Conservation (phyloP, 2,113 vertebrate species). For the Parus major region DNA sequence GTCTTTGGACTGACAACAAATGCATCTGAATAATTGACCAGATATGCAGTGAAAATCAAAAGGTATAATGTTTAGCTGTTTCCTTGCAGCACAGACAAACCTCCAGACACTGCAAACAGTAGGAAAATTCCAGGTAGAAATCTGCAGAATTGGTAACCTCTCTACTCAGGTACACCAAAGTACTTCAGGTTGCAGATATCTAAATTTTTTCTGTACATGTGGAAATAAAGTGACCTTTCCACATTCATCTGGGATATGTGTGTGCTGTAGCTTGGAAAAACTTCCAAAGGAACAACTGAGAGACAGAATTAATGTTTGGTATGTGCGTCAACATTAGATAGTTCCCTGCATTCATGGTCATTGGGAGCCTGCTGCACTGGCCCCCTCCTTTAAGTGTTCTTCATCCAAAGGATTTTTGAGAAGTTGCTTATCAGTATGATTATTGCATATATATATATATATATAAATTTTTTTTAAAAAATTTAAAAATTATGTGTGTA, state of each 20-base stretch:
- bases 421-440: neutral
- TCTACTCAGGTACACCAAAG: neutral
- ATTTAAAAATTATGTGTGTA: too few relatives aligned
- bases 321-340: fast-evolving
- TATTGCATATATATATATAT: neutral
- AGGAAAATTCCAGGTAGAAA: neutral
- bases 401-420: neutral
- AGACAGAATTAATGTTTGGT: neutral
- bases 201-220: neutral
- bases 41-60: neutral
- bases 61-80: neutral
- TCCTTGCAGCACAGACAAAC: neutral
- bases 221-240: neutral
- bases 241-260: neutral
- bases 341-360: neutral
- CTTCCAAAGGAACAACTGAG: neutral
- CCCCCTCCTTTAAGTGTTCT: neutral
- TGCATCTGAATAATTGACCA: neutral
- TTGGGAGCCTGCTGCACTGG: neutral
- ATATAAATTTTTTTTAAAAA: too few relatives aligned
- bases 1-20: neutral
- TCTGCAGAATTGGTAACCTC: neutral
- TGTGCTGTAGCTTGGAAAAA: neutral
- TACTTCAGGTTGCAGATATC: neutral
- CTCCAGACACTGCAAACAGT: neutral